These are phyloP conservation scores for Tenthredo scrophulariae DNA, from an alignment of 2,888 invertebrate species.

Conservation along the genomic window DNA sequence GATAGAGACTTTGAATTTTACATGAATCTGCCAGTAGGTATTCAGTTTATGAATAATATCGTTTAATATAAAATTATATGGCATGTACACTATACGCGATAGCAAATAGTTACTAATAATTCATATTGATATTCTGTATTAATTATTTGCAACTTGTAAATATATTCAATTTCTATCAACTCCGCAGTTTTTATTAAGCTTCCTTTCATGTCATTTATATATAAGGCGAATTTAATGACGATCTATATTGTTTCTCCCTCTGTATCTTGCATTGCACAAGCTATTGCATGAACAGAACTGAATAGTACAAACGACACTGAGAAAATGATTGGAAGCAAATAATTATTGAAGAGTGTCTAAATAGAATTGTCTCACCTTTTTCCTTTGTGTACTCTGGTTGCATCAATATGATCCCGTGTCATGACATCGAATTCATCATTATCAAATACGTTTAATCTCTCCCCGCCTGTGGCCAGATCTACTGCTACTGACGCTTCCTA, in stretches of 20 bases:
- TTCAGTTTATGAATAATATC: not conserved
- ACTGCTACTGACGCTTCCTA: slow-evolving; percentile 65
- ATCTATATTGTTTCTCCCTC: not conserved
- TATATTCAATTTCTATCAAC: slow-evolving; percentile 29
- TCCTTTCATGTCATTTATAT: not conserved
- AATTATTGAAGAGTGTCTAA: not conserved
- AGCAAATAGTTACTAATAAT: not conserved
- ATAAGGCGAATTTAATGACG: not conserved
- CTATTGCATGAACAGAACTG: not conserved
- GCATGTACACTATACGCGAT: not conserved
- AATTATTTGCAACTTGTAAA: slow-evolving; percentile 28
- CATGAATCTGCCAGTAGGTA: not conserved
- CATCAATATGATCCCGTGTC: slow-evolving; percentile 82
- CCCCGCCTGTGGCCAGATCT: slow-evolving; percentile 63
- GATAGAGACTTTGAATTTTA: not conserved
- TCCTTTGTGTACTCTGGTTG: slow-evolving; percentile 78
- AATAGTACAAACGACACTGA: not conserved
- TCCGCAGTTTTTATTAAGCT: not conserved
- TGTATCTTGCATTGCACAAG: not conserved
- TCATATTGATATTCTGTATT: slow-evolving; percentile 3
- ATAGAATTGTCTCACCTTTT: slow-evolving; percentile 75
- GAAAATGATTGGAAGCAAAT: not conserved
- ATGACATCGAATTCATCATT: slow-evolving; percentile 89
- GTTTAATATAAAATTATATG: slow-evolving; percentile 10
- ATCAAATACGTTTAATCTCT: slow-evolving; percentile 86